These are phyloP conservation scores for Xiphophorus maculatus DNA, from an alignment of 2,113 vertebrate species.

Conservation along the genomic window DNA sequence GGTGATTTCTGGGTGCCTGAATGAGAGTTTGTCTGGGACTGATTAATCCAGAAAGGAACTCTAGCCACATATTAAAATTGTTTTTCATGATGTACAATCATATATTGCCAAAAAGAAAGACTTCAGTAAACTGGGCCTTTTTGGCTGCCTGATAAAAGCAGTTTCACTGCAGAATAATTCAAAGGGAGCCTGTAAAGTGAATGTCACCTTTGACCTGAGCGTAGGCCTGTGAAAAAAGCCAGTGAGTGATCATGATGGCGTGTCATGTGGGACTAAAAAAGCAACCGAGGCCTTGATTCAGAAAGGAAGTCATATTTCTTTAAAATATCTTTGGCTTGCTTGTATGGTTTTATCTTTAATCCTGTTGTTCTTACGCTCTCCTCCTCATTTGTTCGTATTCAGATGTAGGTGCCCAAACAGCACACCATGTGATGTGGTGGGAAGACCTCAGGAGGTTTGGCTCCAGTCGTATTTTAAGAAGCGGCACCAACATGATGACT, in stretches of 20 bases:
- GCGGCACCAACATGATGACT: slow-evolving; percentile 50
- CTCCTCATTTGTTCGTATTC: slow-evolving; percentile 14
- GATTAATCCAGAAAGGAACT: too few relatives aligned
- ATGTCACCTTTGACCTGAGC: slow-evolving; percentile 18
- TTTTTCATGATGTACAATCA: too few relatives aligned
- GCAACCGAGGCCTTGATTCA: slow-evolving; percentile 40
- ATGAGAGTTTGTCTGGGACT: too few relatives aligned
- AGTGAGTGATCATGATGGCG: slow-evolving; percentile 30
- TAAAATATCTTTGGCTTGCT: slow-evolving; percentile 57
- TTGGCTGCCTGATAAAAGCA: too few relatives aligned
- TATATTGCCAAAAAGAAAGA: too few relatives aligned
- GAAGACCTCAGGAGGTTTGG: slow-evolving; percentile 56
- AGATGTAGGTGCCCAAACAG: slow-evolving; percentile 17
- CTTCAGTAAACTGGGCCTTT: too few relatives aligned
- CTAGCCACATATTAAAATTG: too few relatives aligned
- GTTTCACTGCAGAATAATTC: too few relatives aligned
- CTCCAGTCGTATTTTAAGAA: slow-evolving; percentile 47
- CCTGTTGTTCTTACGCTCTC: slow-evolving; percentile 14
- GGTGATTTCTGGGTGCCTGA: too few relatives aligned
- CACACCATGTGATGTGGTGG: slow-evolving; percentile 58
- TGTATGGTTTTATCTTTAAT: slow-evolving; percentile 52
- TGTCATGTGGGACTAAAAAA: slow-evolving; percentile 42
- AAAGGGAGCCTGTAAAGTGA: too few relatives aligned
- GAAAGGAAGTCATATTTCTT: slow-evolving; percentile 61
- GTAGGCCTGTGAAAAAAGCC: slow-evolving; percentile 22